A percentile compares a stretch with the other conserved stretches of the same genome.
These are phyloP conservation scores for Scortum barcoo DNA, from an alignment of 2,113 vertebrate genomes.

Conservation along the genomic window DNA sequence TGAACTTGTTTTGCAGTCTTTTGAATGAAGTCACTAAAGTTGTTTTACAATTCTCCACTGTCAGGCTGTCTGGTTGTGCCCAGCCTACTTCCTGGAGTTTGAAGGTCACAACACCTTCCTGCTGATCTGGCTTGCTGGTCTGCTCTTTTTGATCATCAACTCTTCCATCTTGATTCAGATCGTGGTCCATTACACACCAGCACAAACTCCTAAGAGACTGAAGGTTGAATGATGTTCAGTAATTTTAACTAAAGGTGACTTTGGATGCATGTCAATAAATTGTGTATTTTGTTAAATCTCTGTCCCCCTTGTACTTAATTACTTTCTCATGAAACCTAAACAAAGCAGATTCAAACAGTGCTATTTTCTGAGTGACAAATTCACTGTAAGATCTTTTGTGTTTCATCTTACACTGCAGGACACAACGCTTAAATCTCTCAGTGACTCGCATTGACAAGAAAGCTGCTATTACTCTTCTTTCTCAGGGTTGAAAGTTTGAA, in stretches of 20 bases:
- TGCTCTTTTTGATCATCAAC: constrained; percentile 92
- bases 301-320: neutral
- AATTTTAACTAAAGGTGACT: neutral
- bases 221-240: constrained; percentile 67
- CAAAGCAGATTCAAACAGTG: constrained; percentile 1
- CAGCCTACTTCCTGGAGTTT: constrained; percentile 94
- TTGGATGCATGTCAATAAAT: constrained; percentile 10
- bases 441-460: constrained; percentile 4
- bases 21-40: neutral
- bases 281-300: constrained; percentile 10
- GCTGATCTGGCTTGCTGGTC: constrained; percentile 90
- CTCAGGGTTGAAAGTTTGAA: neutral
- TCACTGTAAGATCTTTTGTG: constrained; percentile 18
- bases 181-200: constrained; percentile 88
- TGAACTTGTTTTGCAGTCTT: neutral
- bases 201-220: constrained; percentile 30
- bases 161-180: constrained; percentile 89
- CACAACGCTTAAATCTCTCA: constrained; percentile 32
- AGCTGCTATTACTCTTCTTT: neutral
- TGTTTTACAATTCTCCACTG: neutral
- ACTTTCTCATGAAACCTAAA: constrained; percentile 9
- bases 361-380: neutral
- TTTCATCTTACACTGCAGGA: neutral
- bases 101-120: constrained; percentile 91
- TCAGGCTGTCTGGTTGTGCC: constrained; percentile 90